Percentiles rank a stretch among this genome's conserved stretches.
phyloP scores from a whole-genome alignment of 2,113 vertebrate species.

The Lanius ludovicianus region DNA sequence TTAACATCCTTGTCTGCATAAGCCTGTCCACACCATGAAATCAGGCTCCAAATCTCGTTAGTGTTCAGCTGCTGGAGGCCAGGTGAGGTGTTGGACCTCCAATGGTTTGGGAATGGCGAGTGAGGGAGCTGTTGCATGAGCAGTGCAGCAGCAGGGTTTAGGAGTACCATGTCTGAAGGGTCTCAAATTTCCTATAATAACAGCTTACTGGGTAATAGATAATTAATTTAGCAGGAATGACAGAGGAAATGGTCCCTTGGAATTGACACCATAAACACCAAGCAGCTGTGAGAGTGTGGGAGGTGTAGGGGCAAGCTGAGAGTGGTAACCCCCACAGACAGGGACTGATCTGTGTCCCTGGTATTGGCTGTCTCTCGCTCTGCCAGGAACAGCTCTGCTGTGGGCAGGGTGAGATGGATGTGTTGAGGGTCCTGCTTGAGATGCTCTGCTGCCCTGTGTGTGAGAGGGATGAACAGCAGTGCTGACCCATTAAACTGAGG shows the following conservation, averaged over 20 bases:
- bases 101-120: fast-evolving
- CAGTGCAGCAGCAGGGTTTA: not conserved
- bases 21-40: not conserved
- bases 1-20: not conserved
- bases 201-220: not conserved
- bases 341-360: not conserved
- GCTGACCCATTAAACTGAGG: not conserved
- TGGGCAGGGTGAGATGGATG: not conserved
- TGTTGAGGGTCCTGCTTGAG: not conserved
- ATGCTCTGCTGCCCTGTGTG: not conserved
- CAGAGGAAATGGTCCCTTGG: not conserved
- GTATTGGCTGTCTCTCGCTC: not conserved
- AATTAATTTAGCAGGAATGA: not conserved
- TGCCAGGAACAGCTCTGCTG: not conserved
- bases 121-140: not conserved
- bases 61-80: not conserved
- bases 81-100: not conserved
- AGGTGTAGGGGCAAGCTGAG: not conserved
- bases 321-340: fast-evolving
- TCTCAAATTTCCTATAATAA: not conserved
- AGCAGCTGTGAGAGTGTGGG: not conserved
- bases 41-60: fast-evolving
- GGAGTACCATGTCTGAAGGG: not conserved
- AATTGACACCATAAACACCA: not conserved
- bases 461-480: not conserved